Base-by-base conservation (phyloP, 2,113 vertebrate genomes). In the Sapajus apella region DNA sequence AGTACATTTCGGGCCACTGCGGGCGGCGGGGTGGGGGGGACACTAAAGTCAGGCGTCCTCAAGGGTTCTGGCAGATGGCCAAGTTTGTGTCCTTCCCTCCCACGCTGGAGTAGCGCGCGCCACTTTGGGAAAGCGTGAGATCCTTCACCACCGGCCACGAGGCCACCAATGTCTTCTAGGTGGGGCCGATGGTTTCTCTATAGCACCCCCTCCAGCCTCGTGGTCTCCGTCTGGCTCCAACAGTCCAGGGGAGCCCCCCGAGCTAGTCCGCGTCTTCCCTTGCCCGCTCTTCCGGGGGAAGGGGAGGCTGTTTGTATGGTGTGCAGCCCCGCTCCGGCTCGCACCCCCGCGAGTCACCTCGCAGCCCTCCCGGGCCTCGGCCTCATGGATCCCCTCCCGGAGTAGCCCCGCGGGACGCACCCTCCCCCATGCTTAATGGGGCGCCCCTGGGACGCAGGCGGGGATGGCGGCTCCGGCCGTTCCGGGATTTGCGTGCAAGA, bases 391-490 rank as follows among this genome's bases (percentile, higher is more conserved):
- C 52, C 66, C 13, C 77, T 18, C 77, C 32, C 4, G 23, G 32
- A 83, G 66, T 47, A 21, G 83, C 88, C 66, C 77, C 5, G 66
- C n/a, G 83, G 95, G 91, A 94, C 61, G 87, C 91, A 66, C 86
- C 68, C 82, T 80, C 72, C 91, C 37, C 66, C 40, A 17, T 13
- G 77, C 73, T 40, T 80, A 90, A 73, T 66, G 85, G 89, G 95
- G 90, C 47, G 73, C 97, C 96, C 95, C 76, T 73, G 95, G 96
- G 95, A 96, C 91, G 56, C 91, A 76, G 79, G 66, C 92, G 14
- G 79, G 94, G 93, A 97, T 86, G 93, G 97, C 86, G 79, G 96
- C 95, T 96, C 97, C 68, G 85, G 94, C 85, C 83, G 91, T 97
- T 97, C 91, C 58, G 77, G 95, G 95, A 96, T 97, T 97, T 97